Base-by-base conservation (phyloP, 2,113 vertebrate species). In the Cheilinus undulatus region DNA sequence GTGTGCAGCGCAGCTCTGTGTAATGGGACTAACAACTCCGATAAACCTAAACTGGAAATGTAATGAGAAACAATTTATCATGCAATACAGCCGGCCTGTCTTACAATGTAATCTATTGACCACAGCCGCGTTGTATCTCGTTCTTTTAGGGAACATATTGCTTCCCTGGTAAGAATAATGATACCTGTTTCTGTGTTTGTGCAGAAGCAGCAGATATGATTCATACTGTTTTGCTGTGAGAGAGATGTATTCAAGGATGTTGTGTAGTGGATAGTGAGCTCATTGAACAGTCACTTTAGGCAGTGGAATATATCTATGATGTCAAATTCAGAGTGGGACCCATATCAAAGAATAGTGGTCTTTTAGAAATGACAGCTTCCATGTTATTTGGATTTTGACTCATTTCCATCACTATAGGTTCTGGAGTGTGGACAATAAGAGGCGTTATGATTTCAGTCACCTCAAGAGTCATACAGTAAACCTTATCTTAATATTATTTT, bases 41-140 rank as follows among this genome's bases (percentile, higher is more conserved):
- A 76, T 82, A 73, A 77, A 73, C 59, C 69, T 52, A 50, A 76
- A 86, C 76, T 69, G 79, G 77, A 69, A 76, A 63, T 48, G 26
- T 86, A 85, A 88, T 88, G 78, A 85, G 62, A 85, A 84, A 63
- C 78, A 48, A 84, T 88, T 84, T 64, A 89, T 89, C 78, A 88
- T 63, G 50, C 59, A 60, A 71, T 68, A 48, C 65, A 40, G 59
- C 53, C 30, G 3, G 70, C 62, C 73, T 76, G 80, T 80, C 80
- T 50, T 22, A 46, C 57, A 43, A 3, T 22, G 34, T 50, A 76
- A 60, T 64, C 70, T 82, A 76, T 76, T 72, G 80, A 86, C 62
- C 76, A 32, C 71, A 82, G 72, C 68, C 10, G 43, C 7, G 67
- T 64, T 54, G 72, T 40, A 73, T 67, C 56, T 56, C 50, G 48